Percentiles rank a stretch among this genome's conserved stretches.
phyloP scores from a whole-genome alignment of 2,797 vertebrate genomes.

The Rhinella marina region DNA sequence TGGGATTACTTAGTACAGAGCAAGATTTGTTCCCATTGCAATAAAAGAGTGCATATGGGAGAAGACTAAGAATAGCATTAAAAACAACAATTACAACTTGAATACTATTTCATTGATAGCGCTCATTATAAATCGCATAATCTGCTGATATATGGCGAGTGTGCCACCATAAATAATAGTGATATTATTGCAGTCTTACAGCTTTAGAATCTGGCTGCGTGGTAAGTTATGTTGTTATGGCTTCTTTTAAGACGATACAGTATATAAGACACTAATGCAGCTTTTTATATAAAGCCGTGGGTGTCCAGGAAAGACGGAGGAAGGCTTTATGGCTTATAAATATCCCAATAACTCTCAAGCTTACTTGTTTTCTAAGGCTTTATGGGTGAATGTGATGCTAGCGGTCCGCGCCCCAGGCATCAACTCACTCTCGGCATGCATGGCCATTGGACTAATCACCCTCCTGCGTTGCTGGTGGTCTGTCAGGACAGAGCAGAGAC shows the following conservation, averaged over 20 bases:
- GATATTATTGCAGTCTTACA: background rate
- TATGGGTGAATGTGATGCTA: background rate
- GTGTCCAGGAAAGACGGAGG: background rate
- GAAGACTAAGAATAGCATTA: slow-evolving; percentile 46
- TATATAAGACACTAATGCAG: background rate
- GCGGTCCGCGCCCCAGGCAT: too few relatives aligned
- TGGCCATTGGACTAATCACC: too few relatives aligned
- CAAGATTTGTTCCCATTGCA: slow-evolving; percentile 36
- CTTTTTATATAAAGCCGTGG: background rate
- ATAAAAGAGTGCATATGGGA: slow-evolving; percentile 41
- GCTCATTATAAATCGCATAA: background rate
- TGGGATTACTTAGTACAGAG: slow-evolving; percentile 48
- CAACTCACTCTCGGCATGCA: too few relatives aligned
- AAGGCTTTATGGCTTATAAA: background rate
- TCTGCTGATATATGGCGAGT: background rate
- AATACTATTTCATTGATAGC: slow-evolving; percentile 26
- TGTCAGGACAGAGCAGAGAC: too few relatives aligned
- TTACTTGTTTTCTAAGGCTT: background rate
- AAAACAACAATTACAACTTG: slow-evolving; percentile 44
- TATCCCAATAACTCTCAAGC: background rate
- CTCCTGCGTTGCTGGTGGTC: too few relatives aligned
- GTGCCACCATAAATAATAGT: background rate
- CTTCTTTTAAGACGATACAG: background rate
- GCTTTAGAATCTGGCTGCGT: background rate
- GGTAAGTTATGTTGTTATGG: background rate